Percentiles rank a stretch among this genome's conserved stretches.
Conservation (phyloP, 2,113 vertebrate genomes). For the Mormyrus lacerda region DNA sequence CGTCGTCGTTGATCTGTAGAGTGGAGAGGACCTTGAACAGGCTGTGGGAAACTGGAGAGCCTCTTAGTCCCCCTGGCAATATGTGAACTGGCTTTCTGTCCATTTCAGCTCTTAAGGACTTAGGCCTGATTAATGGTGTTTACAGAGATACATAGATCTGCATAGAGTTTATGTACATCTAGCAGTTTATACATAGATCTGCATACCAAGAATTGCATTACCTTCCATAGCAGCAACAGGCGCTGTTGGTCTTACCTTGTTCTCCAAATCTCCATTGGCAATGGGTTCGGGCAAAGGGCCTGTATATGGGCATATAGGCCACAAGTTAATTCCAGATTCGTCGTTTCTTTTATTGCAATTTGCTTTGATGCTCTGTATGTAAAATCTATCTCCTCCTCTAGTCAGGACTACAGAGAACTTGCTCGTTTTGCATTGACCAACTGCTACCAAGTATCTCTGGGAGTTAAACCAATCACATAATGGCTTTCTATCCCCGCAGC, state of each 20-base stretch:
- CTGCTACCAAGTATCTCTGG: background rate
- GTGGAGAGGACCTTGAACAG: background rate
- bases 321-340: too few species aligned
- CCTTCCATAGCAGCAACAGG: background rate
- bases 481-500: background rate
- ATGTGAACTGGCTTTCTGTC: background rate
- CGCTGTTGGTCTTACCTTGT: conserved; percentile 70
- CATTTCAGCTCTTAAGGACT: background rate
- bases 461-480: background rate
- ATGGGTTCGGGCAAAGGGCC: conserved; percentile 82
- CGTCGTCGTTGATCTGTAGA: conserved; percentile 50
- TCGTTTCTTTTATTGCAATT: background rate
- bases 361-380: background rate
- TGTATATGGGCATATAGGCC: conserved; percentile 38
- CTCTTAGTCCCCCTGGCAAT: background rate
- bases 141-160: background rate
- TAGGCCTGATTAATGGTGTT: background rate
- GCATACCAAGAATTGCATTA: background rate
- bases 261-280: conserved; percentile 70
- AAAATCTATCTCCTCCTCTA: background rate
- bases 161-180: background rate
- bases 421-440: background rate
- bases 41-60: background rate
- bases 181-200: background rate
- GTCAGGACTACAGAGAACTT: background rate